A percentile compares a stretch with the other conserved stretches of the same genome.
Conservation (phyloP, 2,113 vertebrate genomes). For the Cygnus atratus region DNA sequence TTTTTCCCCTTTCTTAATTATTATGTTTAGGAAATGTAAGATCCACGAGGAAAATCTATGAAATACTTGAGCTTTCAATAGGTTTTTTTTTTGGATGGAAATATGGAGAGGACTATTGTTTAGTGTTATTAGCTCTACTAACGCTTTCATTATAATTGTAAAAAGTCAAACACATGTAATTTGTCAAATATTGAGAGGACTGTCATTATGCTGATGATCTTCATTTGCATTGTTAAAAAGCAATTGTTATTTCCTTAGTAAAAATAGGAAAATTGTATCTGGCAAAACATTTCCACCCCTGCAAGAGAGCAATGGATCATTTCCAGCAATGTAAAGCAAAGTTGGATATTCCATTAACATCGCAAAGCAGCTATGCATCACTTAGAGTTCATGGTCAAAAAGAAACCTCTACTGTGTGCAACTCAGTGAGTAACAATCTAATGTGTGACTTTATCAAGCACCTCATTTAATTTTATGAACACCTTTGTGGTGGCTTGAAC, state of each 20-base stretch:
- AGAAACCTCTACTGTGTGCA: neutral
- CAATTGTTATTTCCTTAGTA: neutral
- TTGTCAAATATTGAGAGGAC: neutral
- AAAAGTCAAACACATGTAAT: neutral
- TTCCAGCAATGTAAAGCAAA: neutral
- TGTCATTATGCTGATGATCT: neutral
- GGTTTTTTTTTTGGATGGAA: neutral
- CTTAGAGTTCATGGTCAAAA: neutral
- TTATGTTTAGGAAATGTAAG: neutral
- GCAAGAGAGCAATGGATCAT: neutral
- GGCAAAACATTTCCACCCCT: neutral
- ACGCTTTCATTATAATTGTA: neutral
- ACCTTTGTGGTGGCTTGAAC: neutral
- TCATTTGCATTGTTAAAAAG: neutral
- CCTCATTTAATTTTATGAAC: neutral
- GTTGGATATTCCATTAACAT: neutral
- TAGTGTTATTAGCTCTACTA: neutral
- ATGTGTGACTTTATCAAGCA: neutral
- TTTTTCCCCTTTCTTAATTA: neutral
- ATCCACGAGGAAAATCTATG: neutral
- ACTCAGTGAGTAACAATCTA: neutral
- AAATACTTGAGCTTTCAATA: neutral
- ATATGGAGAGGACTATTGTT: neutral
- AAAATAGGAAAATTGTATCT: neutral
- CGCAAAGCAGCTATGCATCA: neutral